Conservation (phyloP, 2,888 invertebrate genomes). For the Cerceris rybyensis region DNA sequence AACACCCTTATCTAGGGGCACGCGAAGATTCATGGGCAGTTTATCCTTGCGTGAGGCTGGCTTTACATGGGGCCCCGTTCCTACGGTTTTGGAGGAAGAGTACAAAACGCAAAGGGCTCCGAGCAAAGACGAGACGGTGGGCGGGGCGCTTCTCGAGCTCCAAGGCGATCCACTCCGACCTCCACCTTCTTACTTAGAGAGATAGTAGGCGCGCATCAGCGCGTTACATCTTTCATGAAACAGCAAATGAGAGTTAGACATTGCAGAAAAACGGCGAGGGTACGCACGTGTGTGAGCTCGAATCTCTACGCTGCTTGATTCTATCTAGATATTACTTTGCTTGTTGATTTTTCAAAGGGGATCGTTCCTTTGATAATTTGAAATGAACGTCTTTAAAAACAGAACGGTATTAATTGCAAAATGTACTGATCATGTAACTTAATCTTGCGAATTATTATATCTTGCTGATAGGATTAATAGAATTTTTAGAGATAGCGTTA, state of each 20-base stretch:
- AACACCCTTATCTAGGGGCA: constrained; percentile 4
- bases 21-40: constrained; percentile 11
- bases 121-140: constrained; percentile 81
- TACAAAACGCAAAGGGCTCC: constrained; percentile 77
- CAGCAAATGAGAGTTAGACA: constrained; percentile 70
- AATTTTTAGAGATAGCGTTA: no score
- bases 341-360: no score
- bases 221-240: constrained; percentile 78
- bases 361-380: no score
- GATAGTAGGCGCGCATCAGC: constrained; percentile 77
- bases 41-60: constrained; percentile 48
- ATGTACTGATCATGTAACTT: no score
- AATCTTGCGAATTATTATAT: no score
- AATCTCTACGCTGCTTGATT: no score
- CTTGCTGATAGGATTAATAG: no score
- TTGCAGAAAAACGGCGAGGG: constrained; percentile 37
- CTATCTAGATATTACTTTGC: no score
- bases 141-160: constrained; percentile 81
- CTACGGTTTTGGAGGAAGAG: constrained; percentile 72
- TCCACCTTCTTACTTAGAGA: constrained; percentile 77
- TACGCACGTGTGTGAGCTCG: not conserved
- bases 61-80: constrained; percentile 58
- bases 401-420: no score
- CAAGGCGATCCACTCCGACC: constrained; percentile 82
- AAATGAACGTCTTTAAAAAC: no score